A percentile compares a stretch with the other conserved stretches of the same genome.
These are phyloP conservation scores for Panzeria rudis DNA, from an alignment of 2,888 invertebrate genomes.

Conservation along the genomic window DNA sequence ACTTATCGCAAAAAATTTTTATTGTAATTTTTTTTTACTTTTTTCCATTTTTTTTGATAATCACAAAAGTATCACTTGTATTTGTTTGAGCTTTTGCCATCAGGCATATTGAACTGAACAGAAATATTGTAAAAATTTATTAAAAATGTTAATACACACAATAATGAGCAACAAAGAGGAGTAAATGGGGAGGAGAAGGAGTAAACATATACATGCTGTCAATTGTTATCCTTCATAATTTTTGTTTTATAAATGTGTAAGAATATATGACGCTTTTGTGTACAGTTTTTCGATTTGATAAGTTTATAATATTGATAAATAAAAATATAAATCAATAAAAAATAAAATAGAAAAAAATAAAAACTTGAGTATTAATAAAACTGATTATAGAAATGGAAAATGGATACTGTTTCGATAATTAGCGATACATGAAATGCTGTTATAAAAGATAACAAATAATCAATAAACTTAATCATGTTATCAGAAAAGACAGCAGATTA, in stretches of 20 bases:
- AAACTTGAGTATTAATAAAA: constrained; percentile 6
- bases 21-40: constrained; percentile 43
- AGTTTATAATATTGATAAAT: constrained; percentile 63
- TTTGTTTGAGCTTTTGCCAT: constrained; percentile 41
- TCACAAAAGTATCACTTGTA: constrained; percentile 53
- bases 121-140: constrained; percentile 56
- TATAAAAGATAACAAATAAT: background rate
- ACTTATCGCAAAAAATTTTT: constrained; percentile 65
- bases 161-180: constrained; percentile 34
- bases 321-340: constrained; percentile 63
- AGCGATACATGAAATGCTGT: background rate
- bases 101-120: constrained; percentile 48
- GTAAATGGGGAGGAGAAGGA: background rate
- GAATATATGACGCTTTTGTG: constrained; percentile 53
- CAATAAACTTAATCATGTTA: background rate
- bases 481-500: background rate
- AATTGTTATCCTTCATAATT: constrained; percentile 40
- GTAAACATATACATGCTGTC: background rate
- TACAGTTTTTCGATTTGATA: constrained; percentile 66
- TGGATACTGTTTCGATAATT: constrained; percentile 28
- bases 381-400: constrained; percentile 34
- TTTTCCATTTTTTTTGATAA: constrained; percentile 53
- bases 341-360: background rate
- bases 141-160: constrained; percentile 40
- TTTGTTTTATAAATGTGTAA: background rate